phyloP scores from a whole-genome alignment of 2,113 vertebrate species.

The Anolis carolinensis region DNA sequence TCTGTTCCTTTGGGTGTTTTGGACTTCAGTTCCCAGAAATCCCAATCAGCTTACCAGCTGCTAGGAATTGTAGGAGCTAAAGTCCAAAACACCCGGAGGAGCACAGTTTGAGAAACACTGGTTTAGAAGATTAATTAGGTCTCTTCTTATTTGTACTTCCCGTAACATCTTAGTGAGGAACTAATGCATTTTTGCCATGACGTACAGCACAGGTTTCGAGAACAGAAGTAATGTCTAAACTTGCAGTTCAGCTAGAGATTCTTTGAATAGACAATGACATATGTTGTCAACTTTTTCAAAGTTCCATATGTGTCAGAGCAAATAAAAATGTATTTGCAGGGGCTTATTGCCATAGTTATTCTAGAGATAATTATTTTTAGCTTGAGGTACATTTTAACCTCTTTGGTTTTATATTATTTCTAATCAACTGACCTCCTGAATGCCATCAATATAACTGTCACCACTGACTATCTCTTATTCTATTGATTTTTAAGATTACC shows the following conservation, averaged over 20 bases:
- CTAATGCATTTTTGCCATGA: not conserved
- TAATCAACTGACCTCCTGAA: not conserved
- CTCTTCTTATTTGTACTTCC: not conserved
- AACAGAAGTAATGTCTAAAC: not conserved
- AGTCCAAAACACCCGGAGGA: too few species aligned
- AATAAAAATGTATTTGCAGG: not conserved
- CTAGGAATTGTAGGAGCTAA: too few species aligned
- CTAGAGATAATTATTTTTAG: not conserved
- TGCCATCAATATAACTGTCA: too few species aligned
- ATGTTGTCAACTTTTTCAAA: not conserved
- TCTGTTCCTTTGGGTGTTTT: too few species aligned
- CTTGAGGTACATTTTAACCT: not conserved
- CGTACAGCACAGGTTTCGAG: not conserved
- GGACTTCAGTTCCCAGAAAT: too few species aligned
- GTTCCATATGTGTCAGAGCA: not conserved
- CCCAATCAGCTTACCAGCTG: too few species aligned
- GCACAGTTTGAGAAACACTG: too few species aligned
- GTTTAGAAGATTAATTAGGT: not conserved
- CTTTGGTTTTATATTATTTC: not conserved
- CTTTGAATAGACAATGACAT: not conserved
- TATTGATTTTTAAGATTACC: too few species aligned
- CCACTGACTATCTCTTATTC: too few species aligned
- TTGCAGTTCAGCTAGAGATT: not conserved
- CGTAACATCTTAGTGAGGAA: not conserved
- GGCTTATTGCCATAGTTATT: not conserved